Evolutionary conservation across 1,140 invertebrate species (phyloP).

Genomic region (Delia radicum): DNA sequence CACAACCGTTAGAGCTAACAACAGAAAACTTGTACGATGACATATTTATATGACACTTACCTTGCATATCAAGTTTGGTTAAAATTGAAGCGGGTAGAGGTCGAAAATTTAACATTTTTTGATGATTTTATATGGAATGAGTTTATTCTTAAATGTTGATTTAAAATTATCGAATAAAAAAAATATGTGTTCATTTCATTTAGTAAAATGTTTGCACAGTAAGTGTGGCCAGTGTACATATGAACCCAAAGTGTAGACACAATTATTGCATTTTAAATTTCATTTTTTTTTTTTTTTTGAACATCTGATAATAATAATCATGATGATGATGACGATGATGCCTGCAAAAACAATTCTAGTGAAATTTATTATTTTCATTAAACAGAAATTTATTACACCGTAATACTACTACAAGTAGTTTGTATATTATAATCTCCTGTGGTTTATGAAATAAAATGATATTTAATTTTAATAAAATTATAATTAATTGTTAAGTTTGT

Average conservation of each 20-base stretch:
- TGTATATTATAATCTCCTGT: not conserved
- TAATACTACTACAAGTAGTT: not conserved
- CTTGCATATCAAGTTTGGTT: no score
- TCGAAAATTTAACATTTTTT: no score
- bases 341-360: no score
- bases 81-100: no score
- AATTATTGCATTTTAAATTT: not conserved
- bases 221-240: not conserved
- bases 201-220: not conserved
- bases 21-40: no score
- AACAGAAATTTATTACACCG: not conserved
- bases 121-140: no score
- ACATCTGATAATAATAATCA: not conserved
- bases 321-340: no score
- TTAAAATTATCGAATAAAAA: not conserved
- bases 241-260: not conserved
- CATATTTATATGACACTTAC: no score
- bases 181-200: not conserved
- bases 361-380: not conserved
- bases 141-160: constrained; percentile 18
- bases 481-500: not conserved
- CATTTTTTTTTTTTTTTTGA: not conserved
- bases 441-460: not conserved
- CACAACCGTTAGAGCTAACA: no score
- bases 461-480: not conserved